Conservation (phyloP, 2,113 vertebrate genomes). For the Rhizomys pruinosus region DNA sequence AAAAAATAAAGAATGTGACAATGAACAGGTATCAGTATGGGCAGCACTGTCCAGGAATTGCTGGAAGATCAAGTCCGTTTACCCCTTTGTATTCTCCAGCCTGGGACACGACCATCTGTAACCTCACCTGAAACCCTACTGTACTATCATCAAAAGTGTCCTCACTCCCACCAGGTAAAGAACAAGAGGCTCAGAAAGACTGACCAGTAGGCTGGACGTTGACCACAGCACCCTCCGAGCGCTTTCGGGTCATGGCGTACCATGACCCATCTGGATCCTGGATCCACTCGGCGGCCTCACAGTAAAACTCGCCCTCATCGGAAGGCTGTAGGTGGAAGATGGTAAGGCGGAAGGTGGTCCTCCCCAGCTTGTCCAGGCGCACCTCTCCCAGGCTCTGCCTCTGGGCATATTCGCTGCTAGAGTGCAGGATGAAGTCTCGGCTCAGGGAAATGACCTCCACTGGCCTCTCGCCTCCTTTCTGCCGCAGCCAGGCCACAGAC, state of each 20-base stretch:
- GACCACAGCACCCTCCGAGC: conserved; percentile 92
- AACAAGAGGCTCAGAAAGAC: conserved; percentile 68
- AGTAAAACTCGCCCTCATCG: conserved; percentile 96
- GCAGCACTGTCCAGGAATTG: background rate
- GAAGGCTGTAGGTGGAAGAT: conserved; percentile 94
- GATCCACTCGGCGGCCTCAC: conserved; percentile 96
- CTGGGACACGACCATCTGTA: background rate
- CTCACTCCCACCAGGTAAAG: background rate
- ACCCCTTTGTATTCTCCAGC: background rate
- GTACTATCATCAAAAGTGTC: background rate
- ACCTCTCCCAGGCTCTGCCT: conserved; percentile 94
- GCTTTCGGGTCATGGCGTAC: conserved; percentile 97
- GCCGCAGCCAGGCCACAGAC: conserved; percentile 94
- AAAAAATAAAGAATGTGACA: background rate
- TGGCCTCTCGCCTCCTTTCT: conserved; percentile 86
- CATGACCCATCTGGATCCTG: conserved; percentile 95
- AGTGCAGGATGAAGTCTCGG: conserved; percentile 92
- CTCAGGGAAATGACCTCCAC: conserved; percentile 94
- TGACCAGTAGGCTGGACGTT: conserved; percentile 95
- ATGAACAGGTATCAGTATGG: background rate
- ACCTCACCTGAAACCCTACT: background rate
- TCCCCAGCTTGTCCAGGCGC: conserved; percentile 94
- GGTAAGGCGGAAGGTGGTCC: conserved; percentile 92
- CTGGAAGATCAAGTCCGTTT: background rate
- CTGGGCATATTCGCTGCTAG: conserved; percentile 91